These are phyloP conservation scores for Tauraco hartlaubi DNA, from an alignment of 2,797 vertebrate species.

Conservation along the genomic window DNA sequence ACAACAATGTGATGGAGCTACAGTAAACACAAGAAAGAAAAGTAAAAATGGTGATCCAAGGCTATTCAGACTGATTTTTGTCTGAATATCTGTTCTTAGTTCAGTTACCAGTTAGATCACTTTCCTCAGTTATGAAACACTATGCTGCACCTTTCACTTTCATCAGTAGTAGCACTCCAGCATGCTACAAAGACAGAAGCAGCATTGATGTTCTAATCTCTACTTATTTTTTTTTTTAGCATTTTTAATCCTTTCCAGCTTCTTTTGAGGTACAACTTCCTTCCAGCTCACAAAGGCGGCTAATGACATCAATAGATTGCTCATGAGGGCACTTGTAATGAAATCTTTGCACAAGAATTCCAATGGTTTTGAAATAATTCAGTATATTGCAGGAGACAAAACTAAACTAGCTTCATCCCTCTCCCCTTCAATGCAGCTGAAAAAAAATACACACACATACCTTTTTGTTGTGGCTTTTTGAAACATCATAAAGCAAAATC, in stretches of 20 bases:
- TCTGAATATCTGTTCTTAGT: neutral
- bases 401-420: neutral
- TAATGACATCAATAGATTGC: constrained; percentile 38
- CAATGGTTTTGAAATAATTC: constrained; percentile 9
- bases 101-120: neutral
- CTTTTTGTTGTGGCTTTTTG: neutral
- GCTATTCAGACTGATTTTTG: neutral
- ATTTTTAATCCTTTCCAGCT: constrained; percentile 51
- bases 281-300: constrained; percentile 37
- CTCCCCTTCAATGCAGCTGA: accelerated
- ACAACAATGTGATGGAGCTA: neutral
- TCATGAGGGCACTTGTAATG: constrained; percentile 32
- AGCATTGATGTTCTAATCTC: constrained; percentile 16
- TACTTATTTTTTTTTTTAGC: neutral
- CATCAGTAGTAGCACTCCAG: neutral
- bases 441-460: neutral
- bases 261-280: constrained; percentile 46
- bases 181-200: neutral
- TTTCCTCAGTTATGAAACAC: neutral
- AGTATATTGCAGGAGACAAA: neutral
- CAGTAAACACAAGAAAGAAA: neutral
- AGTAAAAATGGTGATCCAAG: neutral
- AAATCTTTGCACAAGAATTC: constrained; percentile 29
- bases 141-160: constrained; percentile 1
- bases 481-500: neutral